Base-by-base conservation (phyloP, 1,140 invertebrate species). In the Hormaphis cornu region DNA sequence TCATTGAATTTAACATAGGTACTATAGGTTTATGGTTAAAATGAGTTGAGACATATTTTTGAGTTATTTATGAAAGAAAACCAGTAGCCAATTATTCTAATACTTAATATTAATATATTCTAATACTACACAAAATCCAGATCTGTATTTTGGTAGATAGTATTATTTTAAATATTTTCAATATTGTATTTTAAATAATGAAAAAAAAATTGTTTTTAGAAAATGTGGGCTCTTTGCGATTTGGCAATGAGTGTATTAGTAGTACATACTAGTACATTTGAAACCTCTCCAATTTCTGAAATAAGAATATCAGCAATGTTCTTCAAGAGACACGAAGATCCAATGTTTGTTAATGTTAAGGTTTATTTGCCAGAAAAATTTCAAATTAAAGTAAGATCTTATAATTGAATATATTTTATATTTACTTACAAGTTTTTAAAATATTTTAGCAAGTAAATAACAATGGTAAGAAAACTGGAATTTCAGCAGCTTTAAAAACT, bases 181-280 rank as follows among this genome's bases (percentile, higher is more conserved):
- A n/a, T n/a, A n/a, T n/a, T n/a, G n/a, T n/a, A n/a, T n/a, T n/a
- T n/a, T 58, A 26, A 14, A 3, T 18, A n/a, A n/a, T 58, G 7
- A 14, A 54, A 54, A 54, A 58, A 24, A 74, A 70, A 72, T 73
- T 75, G 75, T 69, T 79, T 82, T 7, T 78, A 96, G 91, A 97
- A 95, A 90, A 81, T 98, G 74, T 97, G 93, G 88, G 89, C 93
- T 46, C 86, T 95, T 56, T 97, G 94, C 82, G 95, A 98, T 82
- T 81, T 97, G 66, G 90, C 93, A 7, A 87, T 95, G 80, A 89
- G 90, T 70, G 82, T 97, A 70, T 87, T 97, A 73, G 84, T 91
- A 77, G 84, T 88, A 18, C 91, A 91, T 74, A 87, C 91, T n/a
- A 86, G 85, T 26, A 91, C 86, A 77, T 93, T 91, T 77, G 91